Evolutionary conservation across 2,797 vertebrate species (phyloP), one percentile per base, ranked within the genome.

Genomic region (Sebastes melanostomus): DNA sequence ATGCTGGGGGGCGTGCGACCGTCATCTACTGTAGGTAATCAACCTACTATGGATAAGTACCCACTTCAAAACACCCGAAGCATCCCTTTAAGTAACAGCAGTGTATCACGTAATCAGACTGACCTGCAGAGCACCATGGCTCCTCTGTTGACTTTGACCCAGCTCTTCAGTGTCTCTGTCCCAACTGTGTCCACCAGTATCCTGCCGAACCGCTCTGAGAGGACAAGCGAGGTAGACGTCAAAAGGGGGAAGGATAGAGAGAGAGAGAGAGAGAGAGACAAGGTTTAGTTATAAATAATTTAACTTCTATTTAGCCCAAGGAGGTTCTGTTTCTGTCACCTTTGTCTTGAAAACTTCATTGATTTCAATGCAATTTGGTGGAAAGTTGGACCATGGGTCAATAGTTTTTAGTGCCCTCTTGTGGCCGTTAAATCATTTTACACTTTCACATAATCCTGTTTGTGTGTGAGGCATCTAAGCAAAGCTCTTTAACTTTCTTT

Each of bases 81-180:
- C 42, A 46, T 18, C 6, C 14, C 14, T 46, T 46, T 46, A 18
- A 46, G 42, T 46, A 16, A 46, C 38, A 8, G 16, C 16, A 36
- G 5, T 52, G 63, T 18, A n/a, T 46, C 7, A 0, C 8, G 34
- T 56, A 3, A 25, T 52, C n/a, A 2, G 9, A 58, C 89, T 42
- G 82, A 99, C 98, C 97, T 95, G 89, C 96, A 97, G 62, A 99
- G 97, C 80, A 99, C 93, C 89, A 99, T 97, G 84, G 97, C 97
- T 6, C 98, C 98, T 90, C 98, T 95, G 93, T 99, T 99, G 68
- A 97, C 94, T 74, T 90, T 91, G 55, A 94, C 93, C 98, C 98
- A 99, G 46, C 90, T 96, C 92, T 95, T 96, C 84, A 99, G 87
- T 4, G 94, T 97, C 56, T 98, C 95, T 27, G 96, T 75, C 20